Conservation (phyloP, 1,140 invertebrate genomes). For the Caenorhabditis inopinata region DNA sequence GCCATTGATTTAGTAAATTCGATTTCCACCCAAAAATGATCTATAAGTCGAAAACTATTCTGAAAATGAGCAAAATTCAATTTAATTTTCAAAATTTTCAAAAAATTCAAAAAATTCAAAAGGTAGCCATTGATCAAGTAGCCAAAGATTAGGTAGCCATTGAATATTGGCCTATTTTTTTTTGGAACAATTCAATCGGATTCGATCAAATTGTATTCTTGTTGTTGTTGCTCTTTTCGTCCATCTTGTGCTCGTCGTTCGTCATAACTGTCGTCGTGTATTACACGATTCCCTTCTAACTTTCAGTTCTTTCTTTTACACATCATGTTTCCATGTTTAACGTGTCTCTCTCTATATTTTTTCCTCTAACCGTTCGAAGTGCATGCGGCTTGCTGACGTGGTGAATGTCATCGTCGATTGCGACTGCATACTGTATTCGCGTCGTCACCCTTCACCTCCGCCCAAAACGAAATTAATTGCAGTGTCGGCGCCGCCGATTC, state of each 20-base stretch:
- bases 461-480: slow-evolving; percentile 49
- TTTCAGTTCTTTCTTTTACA: background rate
- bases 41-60: no score
- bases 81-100: background rate
- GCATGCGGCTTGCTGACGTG: slow-evolving; percentile 32
- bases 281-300: background rate
- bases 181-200: no score
- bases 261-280: background rate
- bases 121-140: no score
- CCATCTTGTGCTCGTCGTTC: background rate
- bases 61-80: background rate
- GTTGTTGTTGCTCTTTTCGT: background rate
- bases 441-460: slow-evolving; percentile 17
- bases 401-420: slow-evolving; percentile 1
- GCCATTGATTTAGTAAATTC: no score
- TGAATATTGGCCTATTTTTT: no score
- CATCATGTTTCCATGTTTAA: no score
- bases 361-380: background rate
- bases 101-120: no score
- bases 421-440: background rate
- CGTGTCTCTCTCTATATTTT: background rate
- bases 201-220: background rate
- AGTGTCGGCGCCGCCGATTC: slow-evolving; percentile 64
- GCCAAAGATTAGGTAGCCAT: no score
- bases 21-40: no score